phyloP scores from a whole-genome alignment of 2,797 vertebrate species.

The Mus minutoides region DNA sequence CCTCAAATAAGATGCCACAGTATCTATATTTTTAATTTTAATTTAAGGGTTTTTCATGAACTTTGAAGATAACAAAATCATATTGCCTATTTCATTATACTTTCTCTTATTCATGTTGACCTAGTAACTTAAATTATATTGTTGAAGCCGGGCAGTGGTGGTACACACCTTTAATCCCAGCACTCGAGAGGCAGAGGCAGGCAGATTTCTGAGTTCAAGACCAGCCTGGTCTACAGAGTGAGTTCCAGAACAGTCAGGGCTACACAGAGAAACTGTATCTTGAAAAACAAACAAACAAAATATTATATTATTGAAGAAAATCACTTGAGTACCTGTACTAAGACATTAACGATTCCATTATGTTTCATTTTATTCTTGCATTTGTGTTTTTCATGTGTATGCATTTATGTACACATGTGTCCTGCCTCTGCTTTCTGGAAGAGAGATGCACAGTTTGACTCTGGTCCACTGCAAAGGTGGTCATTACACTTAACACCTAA shows the following conservation, averaged over 20 bases:
- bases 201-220: too few relatives aligned
- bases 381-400: neutral
- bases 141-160: neutral
- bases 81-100: neutral
- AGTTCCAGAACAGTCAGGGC: too few relatives aligned
- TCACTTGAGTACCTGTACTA: neutral
- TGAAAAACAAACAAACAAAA: too few relatives aligned
- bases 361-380: neutral
- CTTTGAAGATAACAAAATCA: neutral
- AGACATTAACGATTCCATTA: neutral
- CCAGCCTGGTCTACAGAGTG: too few relatives aligned
- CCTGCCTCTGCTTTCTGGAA: neutral
- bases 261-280: too few relatives aligned
- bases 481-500: neutral
- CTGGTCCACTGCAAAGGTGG: neutral
- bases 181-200: too few relatives aligned
- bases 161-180: too few relatives aligned
- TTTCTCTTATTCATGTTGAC: neutral
- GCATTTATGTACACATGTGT: neutral
- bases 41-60: neutral
- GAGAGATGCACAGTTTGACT: neutral
- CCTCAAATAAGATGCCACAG: neutral
- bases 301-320: conserved; percentile 14
- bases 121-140: neutral
- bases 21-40: neutral